Evolutionary conservation across 2,797 vertebrate species (phyloP).

Genomic region (Falco berigora): DNA sequence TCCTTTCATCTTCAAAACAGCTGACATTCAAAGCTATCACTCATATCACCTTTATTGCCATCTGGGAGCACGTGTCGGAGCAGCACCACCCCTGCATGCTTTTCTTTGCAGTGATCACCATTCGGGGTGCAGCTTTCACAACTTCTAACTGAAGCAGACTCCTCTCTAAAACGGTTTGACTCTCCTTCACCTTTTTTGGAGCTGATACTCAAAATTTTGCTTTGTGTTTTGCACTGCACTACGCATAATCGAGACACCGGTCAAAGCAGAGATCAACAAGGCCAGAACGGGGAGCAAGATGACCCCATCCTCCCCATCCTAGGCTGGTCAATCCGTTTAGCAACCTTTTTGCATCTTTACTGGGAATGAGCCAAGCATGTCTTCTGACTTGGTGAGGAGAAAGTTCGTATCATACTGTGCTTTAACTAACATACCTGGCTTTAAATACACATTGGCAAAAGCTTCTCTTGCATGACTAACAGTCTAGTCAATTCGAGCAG

Average conservation of each 20-base stretch:
- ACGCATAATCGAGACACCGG: not conserved
- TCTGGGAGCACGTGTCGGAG: not conserved
- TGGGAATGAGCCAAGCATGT: not conserved
- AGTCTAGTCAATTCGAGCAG: not conserved
- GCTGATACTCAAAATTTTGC: not conserved
- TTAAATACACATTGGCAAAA: not conserved
- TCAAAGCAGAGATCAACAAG: not conserved
- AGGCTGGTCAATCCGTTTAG: not conserved
- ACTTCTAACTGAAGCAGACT: not conserved
- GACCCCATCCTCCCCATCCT: not conserved
- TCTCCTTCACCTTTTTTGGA: not conserved
- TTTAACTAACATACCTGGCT: not conserved
- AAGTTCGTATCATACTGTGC: not conserved
- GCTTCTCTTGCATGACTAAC: not conserved
- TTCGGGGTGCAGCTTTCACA: not conserved
- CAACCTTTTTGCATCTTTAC: not conserved
- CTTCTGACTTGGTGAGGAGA: not conserved
- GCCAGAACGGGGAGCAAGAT: not conserved
- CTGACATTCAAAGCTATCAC: not conserved
- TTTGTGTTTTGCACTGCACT: not conserved
- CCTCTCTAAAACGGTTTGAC: not conserved
- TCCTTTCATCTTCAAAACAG: not conserved
- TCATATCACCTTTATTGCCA: rapidly evolving
- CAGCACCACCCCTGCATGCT: not conserved
- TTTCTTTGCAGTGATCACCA: not conserved